phyloP scores from a whole-genome alignment of 2,888 invertebrate genomes.

The Drosophila diplacantha region DNA sequence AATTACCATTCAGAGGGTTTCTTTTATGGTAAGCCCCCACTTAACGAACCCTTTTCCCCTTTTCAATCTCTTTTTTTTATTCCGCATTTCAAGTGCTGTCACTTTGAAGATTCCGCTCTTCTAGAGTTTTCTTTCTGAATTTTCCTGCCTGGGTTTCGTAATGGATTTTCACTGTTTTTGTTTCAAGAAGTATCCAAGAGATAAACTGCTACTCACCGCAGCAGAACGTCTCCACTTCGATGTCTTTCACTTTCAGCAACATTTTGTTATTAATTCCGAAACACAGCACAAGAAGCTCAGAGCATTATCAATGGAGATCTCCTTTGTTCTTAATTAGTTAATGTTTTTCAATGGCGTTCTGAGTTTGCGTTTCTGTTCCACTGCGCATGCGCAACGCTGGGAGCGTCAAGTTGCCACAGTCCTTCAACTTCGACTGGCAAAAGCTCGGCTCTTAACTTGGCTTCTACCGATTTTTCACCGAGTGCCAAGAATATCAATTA shows the following conservation, averaged over 20 bases:
- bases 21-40: slow-evolving; percentile 10
- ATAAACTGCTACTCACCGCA: slow-evolving; percentile 71
- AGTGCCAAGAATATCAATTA: slow-evolving; percentile 68
- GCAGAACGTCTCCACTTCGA: slow-evolving; percentile 76
- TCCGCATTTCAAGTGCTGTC: slow-evolving; percentile 52
- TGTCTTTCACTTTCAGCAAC: slow-evolving; percentile 69
- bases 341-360: slow-evolving; percentile 5
- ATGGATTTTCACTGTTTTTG: slow-evolving; percentile 33
- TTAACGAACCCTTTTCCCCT: slow-evolving; percentile 15
- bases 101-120: slow-evolving; percentile 29
- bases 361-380: background rate
- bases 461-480: slow-evolving; percentile 42
- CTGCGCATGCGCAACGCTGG: slow-evolving; percentile 57
- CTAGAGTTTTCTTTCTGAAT: background rate
- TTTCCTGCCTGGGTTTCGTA: slow-evolving; percentile 16
- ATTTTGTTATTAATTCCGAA: slow-evolving; percentile 36
- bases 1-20: slow-evolving; percentile 35
- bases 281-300: slow-evolving; percentile 7
- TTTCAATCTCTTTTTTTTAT: slow-evolving; percentile 6
- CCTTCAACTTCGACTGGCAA: slow-evolving; percentile 68
- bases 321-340: slow-evolving; percentile 1
- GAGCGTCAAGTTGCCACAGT: slow-evolving; percentile 65
- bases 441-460: slow-evolving; percentile 49
- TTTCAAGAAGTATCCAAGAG: slow-evolving; percentile 2
- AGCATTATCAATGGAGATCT: slow-evolving; percentile 22